Base-by-base conservation (phyloP, 2,113 vertebrate genomes). In the Datnioides undecimradiatus region DNA sequence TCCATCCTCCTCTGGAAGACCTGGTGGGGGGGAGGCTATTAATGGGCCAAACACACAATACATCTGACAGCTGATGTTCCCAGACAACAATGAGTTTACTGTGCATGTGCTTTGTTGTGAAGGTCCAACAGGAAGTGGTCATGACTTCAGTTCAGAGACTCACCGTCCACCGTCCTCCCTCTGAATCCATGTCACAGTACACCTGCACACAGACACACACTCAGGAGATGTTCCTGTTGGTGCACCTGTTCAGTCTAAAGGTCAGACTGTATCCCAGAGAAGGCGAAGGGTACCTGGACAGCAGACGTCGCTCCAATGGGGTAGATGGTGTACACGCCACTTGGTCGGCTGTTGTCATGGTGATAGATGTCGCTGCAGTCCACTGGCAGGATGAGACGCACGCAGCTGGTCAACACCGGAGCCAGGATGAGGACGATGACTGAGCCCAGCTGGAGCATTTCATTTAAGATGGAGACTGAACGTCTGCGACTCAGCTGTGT, bases 1-100 rank as follows among this genome's bases (percentile, higher is more conserved):
- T 87, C 76, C 45, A 27, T 73, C 80, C 80, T 83, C 43, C 72
- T 83, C 85, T 87, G 85, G 68, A 87, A 62, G 55, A 80, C 76
- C 85, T 86, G 79, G 8, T 2, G 31, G 38, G 25, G 0, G 12
- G 8, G 9, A 10, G 3, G 29, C n/a, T n/a, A n/a, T n/a, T n/a
- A n/a, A n/a, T n/a, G n/a, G n/a, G n/a, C n/a, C n/a, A n/a, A n/a
- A n/a, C n/a, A n/a, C n/a, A n/a, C n/a, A 23, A 23, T n/a, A 41
- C 9, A 4, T 9, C 21, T 40, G 23, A 63, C 23, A 5, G 36
- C 0, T 59, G 19, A 59, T 13, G 33, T 59, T 59, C 13, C 29
- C 33, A 43, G 13, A 43, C 38, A 40, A 11, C 10, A 40, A 11
- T n/a, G n/a, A n/a, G n/a, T n/a, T n/a, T n/a, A n/a, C n/a, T n/a